Conservation (phyloP, 2,797 vertebrate species). For the Cercopithecus mitis region DNA sequence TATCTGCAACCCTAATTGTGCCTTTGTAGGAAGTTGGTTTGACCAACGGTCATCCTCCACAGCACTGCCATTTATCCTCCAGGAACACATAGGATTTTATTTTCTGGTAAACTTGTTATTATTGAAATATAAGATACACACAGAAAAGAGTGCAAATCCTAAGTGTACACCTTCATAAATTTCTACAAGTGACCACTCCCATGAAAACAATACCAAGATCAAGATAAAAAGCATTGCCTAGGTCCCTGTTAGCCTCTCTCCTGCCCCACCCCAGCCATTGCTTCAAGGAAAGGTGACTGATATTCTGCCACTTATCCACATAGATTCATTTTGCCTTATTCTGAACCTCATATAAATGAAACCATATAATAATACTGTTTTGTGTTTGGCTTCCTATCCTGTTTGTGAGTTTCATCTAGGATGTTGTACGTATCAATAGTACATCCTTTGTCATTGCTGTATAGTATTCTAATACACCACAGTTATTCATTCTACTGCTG, state of each 20-base stretch:
- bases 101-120: not conserved
- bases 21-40: not conserved
- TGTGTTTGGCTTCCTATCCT: not conserved
- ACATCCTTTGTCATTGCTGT: not conserved
- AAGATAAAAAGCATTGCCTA: not conserved
- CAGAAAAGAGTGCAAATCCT: not conserved
- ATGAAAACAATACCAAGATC: not conserved
- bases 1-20: not conserved
- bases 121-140: not conserved
- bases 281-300: not conserved
- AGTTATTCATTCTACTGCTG: not conserved
- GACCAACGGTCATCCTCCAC: not conserved
- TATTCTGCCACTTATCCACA: not conserved
- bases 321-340: slow-evolving; percentile 4
- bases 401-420: not conserved
- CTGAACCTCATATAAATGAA: not conserved
- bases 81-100: not conserved
- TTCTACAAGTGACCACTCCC: not conserved
- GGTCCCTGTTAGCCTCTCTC: not conserved
- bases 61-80: not conserved
- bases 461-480: not conserved
- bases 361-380: not conserved
- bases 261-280: not conserved
- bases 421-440: not conserved
- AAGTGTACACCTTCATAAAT: not conserved